These are phyloP conservation scores for Phalacrocorax pelagicus DNA, from an alignment of 2,113 vertebrate species.

Conservation along the genomic window DNA sequence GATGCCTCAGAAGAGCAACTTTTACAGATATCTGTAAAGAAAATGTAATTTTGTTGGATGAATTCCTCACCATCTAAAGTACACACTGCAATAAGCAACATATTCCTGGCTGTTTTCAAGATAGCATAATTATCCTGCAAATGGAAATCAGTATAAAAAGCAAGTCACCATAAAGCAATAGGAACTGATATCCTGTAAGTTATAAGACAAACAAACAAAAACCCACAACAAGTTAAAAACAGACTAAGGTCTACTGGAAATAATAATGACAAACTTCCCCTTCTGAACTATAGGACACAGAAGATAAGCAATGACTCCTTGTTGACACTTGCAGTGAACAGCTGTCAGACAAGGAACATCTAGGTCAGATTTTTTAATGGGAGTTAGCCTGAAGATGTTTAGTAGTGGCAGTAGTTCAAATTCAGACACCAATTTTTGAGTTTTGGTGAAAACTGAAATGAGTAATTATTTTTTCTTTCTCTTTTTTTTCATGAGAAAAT, in stretches of 20 bases:
- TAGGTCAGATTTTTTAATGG: neutral
- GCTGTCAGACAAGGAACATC: neutral
- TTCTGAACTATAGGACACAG: neutral
- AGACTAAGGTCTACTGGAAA: neutral
- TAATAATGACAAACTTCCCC: neutral
- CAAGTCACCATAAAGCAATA: neutral
- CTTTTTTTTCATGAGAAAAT: neutral
- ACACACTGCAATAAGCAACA: neutral
- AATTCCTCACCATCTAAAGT: neutral
- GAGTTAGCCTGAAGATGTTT: neutral
- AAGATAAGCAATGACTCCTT: neutral
- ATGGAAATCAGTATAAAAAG: neutral
- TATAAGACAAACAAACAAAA: neutral
- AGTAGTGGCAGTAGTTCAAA: neutral
- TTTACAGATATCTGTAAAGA: neutral
- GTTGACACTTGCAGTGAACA: neutral
- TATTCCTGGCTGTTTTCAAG: neutral
- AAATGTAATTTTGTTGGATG: neutral
- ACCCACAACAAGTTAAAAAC: accelerated
- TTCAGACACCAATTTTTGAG: neutral
- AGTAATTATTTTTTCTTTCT: too few relatives aligned
- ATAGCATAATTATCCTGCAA: neutral
- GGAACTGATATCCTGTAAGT: neutral
- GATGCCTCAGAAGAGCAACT: neutral
- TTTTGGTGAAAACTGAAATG: neutral